Conservation (phyloP, 2,113 vertebrate species). For the Oplegnathus fasciatus region DNA sequence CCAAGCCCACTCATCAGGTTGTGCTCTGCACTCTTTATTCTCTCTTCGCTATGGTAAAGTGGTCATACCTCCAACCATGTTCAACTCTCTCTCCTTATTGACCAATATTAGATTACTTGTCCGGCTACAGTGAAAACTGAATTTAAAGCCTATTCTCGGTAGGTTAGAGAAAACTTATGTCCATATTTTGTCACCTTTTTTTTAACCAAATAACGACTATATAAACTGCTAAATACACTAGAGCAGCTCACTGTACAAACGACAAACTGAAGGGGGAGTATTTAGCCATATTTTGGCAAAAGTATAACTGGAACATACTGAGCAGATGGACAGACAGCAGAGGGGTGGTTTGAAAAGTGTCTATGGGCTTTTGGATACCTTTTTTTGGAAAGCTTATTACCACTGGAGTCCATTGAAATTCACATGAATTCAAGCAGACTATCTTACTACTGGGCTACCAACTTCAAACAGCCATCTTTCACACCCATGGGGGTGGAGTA, state of each 20-base stretch:
- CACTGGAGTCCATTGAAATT: neutral
- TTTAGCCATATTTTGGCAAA: neutral
- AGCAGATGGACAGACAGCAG: neutral
- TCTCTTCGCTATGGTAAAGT: neutral
- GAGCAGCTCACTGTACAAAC: neutral
- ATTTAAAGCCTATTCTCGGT: neutral
- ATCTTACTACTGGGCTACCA: no score
- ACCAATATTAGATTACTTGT: neutral
- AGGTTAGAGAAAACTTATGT: neutral
- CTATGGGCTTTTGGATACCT: neutral
- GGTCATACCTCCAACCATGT: neutral
- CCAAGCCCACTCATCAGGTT: conserved; percentile 15
- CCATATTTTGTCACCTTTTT: neutral
- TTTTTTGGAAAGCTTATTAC: neutral
- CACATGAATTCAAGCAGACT: no score
- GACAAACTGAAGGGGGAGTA: neutral
- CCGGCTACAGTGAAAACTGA: neutral
- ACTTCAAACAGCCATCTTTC: no score
- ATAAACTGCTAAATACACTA: neutral
- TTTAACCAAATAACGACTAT: neutral
- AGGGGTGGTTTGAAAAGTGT: neutral
- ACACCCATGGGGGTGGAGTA: neutral
- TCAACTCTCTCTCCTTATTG: neutral
- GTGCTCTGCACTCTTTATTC: neutral
- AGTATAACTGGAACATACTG: neutral